Base-by-base conservation (phyloP, 53 echinoderm and acorn worm species). In the Astropecten irregularis region DNA sequence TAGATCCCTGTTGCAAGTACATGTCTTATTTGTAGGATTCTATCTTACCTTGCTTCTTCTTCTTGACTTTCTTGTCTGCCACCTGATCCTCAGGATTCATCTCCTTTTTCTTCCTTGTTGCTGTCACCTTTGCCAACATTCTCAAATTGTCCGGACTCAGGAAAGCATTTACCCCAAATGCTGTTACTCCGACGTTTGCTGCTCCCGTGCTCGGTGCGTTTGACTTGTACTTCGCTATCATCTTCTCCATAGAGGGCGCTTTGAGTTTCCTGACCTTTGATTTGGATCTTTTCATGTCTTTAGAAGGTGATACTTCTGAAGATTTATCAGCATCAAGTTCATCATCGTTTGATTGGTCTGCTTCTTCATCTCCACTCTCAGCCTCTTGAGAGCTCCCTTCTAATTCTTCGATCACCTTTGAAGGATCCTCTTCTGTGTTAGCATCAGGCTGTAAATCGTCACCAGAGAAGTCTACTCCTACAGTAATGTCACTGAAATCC, bases 151-250 rank as follows among this genome's bases (percentile, higher is more conserved):
- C 92, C 8, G 37, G 48, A 44, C 76, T 91, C 37, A 95, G 89
- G 72, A 95, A 95, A 39, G 83, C 92, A 42, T 84, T 90, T 15
- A 86, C 92, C 14, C 95, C 95, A 31, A 71, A 92, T 0, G 88
- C 83, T 6, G 91, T 90, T 47, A 70, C 92, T 0, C 88, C 83
- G 2, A 83, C 40, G 32, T 71, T 47, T 28, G 40, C 52, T 49
- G 18, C 36, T 22, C 39, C 47, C 28, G 19, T 8, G 54, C 15
- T 90, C 51, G 33, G 76, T 46, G 49, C 84, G 50, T 37, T 85
- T 18, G 88, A 68, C 73, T 83, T 88, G 18, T 77, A 68, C 36
- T 67, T 68, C 16, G 68, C 81, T 40, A 77, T 36, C 79, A 79
- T 88, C 38, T 48, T 61, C 62, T 48, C 62, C 49, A 48, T 32